Evolutionary conservation across 2,797 vertebrate species (phyloP).

Genomic region (Thaleichthys pacificus): DNA sequence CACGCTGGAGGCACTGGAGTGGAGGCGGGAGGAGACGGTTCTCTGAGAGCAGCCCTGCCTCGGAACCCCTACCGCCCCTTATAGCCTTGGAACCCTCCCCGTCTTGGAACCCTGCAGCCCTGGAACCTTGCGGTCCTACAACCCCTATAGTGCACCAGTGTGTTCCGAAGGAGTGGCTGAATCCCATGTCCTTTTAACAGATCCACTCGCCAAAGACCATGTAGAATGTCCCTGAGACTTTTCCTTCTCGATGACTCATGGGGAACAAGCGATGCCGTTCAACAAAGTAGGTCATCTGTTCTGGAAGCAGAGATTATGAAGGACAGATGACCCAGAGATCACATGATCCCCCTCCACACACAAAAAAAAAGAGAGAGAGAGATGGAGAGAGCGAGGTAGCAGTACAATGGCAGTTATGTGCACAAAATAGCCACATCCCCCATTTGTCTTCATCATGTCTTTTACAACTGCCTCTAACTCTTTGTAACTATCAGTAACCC

Average conservation of each 20-base stretch:
- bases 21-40: constrained; percentile 73
- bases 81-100: neutral
- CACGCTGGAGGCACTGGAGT: constrained; percentile 66
- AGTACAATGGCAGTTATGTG: constrained; percentile 48
- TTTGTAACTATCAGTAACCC: constrained; percentile 26
- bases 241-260: neutral
- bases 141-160: neutral
- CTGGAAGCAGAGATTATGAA: constrained; percentile 12
- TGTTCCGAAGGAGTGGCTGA: too few species aligned
- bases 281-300: constrained; percentile 41
- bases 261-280: constrained; percentile 1
- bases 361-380: constrained; percentile 16
- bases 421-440: constrained; percentile 39
- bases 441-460: constrained; percentile 53
- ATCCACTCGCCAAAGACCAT: too few species aligned
- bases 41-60: constrained; percentile 54
- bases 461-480: constrained; percentile 22
- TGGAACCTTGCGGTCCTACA: neutral
- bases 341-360: constrained; percentile 9
- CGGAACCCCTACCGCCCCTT: too few species aligned
- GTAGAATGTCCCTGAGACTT: neutral
- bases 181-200: neutral
- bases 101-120: neutral
- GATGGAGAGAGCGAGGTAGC: constrained; percentile 12
- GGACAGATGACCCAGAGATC: neutral